Percentiles rank a stretch among this genome's conserved stretches.
These are phyloP conservation scores for Mus musculus DNA, from an alignment of 2,113 vertebrate genomes.

Conservation along the genomic window DNA sequence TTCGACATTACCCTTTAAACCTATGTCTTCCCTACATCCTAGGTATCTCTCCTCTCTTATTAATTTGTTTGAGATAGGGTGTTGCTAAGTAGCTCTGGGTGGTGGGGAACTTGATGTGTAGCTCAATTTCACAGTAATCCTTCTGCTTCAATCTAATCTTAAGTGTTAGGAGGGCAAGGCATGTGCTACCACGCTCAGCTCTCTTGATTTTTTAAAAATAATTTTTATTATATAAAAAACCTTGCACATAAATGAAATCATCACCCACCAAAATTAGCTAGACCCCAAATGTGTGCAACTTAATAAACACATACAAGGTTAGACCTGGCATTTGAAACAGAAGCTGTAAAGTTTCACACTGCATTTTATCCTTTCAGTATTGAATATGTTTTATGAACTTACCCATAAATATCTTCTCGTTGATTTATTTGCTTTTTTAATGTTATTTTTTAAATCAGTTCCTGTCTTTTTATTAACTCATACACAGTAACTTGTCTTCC, in stretches of 20 bases:
- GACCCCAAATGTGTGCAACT: not conserved
- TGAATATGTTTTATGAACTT: not conserved
- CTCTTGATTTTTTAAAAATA: not conserved
- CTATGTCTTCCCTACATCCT: not conserved
- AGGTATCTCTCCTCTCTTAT: not conserved
- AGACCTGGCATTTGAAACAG: not conserved
- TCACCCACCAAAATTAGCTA: not conserved
- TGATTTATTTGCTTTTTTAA: not conserved
- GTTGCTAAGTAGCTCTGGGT: not conserved
- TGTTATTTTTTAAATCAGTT: not conserved
- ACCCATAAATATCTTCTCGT: not conserved
- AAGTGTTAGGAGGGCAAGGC: not conserved
- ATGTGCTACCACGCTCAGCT: not conserved
- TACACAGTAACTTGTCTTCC: not conserved
- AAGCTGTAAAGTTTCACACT: not conserved
- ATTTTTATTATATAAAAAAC: not conserved
- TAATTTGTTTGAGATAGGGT: not conserved
- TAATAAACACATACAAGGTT: not conserved
- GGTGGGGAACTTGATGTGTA: not conserved
- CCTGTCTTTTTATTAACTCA: not conserved
- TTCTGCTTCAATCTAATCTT: not conserved
- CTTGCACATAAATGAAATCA: not conserved
- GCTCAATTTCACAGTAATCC: not conserved
- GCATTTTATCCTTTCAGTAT: not conserved
- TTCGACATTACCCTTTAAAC: not conserved